Percentiles rank a stretch among this genome's conserved stretches.
phyloP scores from a whole-genome alignment of 2,113 vertebrate genomes.

The Tenrec ecaudatus region DNA sequence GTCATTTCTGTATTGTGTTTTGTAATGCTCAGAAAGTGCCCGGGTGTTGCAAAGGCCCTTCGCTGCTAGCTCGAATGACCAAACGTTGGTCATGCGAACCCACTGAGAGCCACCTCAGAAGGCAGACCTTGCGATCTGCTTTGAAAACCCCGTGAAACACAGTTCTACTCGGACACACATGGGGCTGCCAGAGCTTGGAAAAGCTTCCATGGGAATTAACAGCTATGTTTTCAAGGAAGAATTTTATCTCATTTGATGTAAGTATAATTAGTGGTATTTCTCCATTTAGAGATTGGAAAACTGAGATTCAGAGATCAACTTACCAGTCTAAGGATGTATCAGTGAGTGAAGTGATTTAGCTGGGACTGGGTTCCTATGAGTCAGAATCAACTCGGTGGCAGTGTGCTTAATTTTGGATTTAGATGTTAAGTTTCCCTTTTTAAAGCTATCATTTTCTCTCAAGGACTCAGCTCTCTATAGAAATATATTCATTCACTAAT shows the following conservation, averaged over 20 bases:
- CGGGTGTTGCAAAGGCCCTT: neutral
- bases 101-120: neutral
- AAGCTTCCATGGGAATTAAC: neutral
- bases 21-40: too few relatives aligned
- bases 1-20: too few relatives aligned
- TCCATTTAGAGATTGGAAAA: slow-evolving; percentile 25
- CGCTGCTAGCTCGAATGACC: neutral
- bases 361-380: neutral
- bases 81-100: neutral
- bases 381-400: too few relatives aligned
- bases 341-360: neutral
- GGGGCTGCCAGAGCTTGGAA: neutral
- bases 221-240: slow-evolving; percentile 13
- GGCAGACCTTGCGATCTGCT: neutral
- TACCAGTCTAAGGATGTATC: neutral
- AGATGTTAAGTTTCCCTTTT: neutral
- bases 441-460: neutral
- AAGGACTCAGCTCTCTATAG: neutral
- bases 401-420: too few relatives aligned
- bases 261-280: neutral
- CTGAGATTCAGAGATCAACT: neutral
- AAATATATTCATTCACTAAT: neutral
- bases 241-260: neutral
- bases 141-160: neutral
- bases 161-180: neutral